Base-by-base conservation (phyloP, 2,797 vertebrate species). In the Taeniopygia guttata region DNA sequence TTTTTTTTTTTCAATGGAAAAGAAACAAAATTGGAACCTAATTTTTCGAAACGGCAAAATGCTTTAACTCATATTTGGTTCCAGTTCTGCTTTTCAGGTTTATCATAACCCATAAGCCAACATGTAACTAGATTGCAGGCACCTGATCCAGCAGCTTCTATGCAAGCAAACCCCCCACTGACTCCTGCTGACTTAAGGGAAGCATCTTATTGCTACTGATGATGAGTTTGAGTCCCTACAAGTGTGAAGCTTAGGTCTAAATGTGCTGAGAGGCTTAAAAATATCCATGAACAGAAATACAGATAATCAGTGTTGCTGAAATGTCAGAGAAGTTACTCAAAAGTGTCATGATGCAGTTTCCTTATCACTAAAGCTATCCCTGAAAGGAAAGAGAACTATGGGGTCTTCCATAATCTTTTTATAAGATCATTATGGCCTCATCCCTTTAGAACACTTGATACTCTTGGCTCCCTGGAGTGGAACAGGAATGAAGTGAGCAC, bases 221-320 rank as follows among this genome's bases (percentile, higher is more conserved):
- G 66, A 73, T 74, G 79, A 76, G 27, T 87, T 83, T 76, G 73
- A 84, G 87, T 86, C 93, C 48, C 80, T 84, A 29, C 42, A 63
- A 91, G 38, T 54, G 69, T 70, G 63, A 90, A 91, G 46, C 52
- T 84, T 84, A 84, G 54, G 74, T 94, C 55, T 59, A 82, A 86
- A 91, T 67, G n/a, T 89, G 70, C 70, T 60, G 59, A 87, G 90
- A 90, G 56, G 80, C 91, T 96, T 96, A 96, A 96, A 90, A 87
- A 93, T 91, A 91, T 88, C 91, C 58, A 60, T 88, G 89, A 94
- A 82, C 62, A 81, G 77, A 89, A 79, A 56, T 84, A 51, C 29
- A 76, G 87, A 94, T 94, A 93, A 93, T 94, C 94, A 90, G 49
- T 67, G 59, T 84, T 84, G 67, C 87, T 90, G 83, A 95, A 96